A percentile compares a stretch with the other conserved stretches of the same genome.
phyloP scores from a whole-genome alignment of 1,140 invertebrate species.

The Cydia splendana region DNA sequence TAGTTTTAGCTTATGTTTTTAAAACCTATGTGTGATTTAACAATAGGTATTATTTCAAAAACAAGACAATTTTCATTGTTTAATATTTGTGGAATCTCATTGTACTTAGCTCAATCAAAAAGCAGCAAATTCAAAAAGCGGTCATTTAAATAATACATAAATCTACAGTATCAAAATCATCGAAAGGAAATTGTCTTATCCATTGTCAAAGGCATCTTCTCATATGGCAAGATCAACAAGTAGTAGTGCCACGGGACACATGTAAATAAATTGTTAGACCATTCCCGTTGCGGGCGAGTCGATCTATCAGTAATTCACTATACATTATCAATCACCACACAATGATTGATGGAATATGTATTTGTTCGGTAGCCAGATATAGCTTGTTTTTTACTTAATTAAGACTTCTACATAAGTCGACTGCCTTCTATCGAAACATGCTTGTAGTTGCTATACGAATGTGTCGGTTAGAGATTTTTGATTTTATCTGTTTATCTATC shows the following conservation, averaged over 20 bases:
- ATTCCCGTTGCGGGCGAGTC: slow-evolving; percentile 59
- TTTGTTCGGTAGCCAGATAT: slow-evolving; percentile 74
- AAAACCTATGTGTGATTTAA: too few species aligned
- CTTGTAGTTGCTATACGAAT: slow-evolving; percentile 7
- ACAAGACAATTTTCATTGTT: too few species aligned
- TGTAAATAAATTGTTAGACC: slow-evolving; percentile 77
- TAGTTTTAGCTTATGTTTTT: too few species aligned
- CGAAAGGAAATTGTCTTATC: slow-evolving; percentile 11
- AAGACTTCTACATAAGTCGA: slow-evolving; percentile 60
- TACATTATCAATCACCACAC: slow-evolving; percentile 73
- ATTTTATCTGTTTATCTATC: slow-evolving; percentile 31
- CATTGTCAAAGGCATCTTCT: slow-evolving; percentile 32
- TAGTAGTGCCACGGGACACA: slow-evolving; percentile 65
- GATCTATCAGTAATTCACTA: slow-evolving; percentile 77
- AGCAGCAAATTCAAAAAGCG: too few species aligned
- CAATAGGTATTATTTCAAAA: too few species aligned
- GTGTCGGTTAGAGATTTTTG: slow-evolving; percentile 15
- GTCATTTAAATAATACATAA: too few species aligned
- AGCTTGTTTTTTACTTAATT: slow-evolving; percentile 70
- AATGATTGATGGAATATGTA: slow-evolving; percentile 74
- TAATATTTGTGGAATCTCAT: too few species aligned
- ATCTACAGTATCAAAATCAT: neutral
- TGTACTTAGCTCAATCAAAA: too few species aligned
- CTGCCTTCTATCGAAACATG: slow-evolving; percentile 33
- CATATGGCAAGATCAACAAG: slow-evolving; percentile 73